Percentiles rank a stretch among this genome's conserved stretches.
Evolutionary conservation across 2,888 invertebrate genomes (phyloP).

Genomic region (Tetragnatha montana): DNA sequence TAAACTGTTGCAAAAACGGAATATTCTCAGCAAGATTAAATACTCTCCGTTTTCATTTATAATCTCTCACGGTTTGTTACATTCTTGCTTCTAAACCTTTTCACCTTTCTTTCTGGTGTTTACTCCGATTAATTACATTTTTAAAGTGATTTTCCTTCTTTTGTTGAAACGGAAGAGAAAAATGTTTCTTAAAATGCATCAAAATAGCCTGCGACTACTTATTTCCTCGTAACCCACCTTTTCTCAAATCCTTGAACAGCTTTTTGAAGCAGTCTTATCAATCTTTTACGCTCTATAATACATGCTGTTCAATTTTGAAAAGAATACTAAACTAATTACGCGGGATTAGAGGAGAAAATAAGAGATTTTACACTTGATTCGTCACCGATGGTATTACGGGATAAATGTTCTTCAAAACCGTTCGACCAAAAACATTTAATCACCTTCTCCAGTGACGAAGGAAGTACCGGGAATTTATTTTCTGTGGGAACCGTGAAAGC

Average conservation of each 20-base stretch:
- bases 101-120: constrained; percentile 20
- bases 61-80: constrained; percentile 15
- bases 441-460: constrained; percentile 37
- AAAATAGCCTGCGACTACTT: not conserved
- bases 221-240: constrained; percentile 16
- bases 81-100: constrained; percentile 11
- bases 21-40: not conserved
- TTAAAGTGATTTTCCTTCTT: constrained; percentile 32
- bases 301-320: constrained; percentile 26
- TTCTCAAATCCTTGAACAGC: constrained; percentile 37
- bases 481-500: constrained; percentile 18
- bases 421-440: constrained; percentile 62
- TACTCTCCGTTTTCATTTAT: constrained; percentile 8
- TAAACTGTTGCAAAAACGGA: not conserved
- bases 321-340: constrained; percentile 61
- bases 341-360: constrained; percentile 57
- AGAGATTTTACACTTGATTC: constrained; percentile 63
- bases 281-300: constrained; percentile 41
- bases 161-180: constrained; percentile 2
- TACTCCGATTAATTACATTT: constrained; percentile 38
- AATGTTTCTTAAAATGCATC: constrained; percentile 26
- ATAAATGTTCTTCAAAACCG: constrained; percentile 55
- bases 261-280: constrained; percentile 46
- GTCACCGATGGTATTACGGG: constrained; percentile 45
- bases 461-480: constrained; percentile 21